These are phyloP conservation scores for Cassiopea andromeda DNA, from an alignment of 30 jellyfish, hydroid and myxozoan species.

Conservation along the genomic window DNA sequence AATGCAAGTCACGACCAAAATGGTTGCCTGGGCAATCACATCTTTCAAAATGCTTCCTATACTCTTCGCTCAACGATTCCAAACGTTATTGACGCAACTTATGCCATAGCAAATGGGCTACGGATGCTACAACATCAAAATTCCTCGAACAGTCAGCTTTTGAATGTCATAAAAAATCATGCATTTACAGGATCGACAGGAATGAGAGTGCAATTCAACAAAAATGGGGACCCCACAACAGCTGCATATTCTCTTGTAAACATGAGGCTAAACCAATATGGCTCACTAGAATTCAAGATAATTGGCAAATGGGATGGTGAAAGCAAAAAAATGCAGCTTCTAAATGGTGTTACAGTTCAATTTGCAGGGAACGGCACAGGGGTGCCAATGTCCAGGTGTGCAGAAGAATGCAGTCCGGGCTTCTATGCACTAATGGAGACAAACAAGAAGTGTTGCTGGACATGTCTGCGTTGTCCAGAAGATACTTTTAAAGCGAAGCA, in stretches of 20 bases:
- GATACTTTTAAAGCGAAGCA: constrained; percentile 44
- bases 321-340: constrained; percentile 28
- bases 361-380: constrained; percentile 39
- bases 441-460: constrained; percentile 74
- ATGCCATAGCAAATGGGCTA: constrained; percentile 71
- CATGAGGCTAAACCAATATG: constrained; percentile 22
- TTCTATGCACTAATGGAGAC: constrained; percentile 46
- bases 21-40: neutral
- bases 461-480: constrained; percentile 69
- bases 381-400: constrained; percentile 66
- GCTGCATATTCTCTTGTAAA: constrained; percentile 70
- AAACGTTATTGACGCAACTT: constrained; percentile 67
- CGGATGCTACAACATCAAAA: constrained; percentile 8
- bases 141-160: constrained; percentile 7
- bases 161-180: constrained; percentile 31
- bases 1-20: neutral
- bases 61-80: constrained; percentile 43
- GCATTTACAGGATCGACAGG: constrained; percentile 57
- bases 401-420: constrained; percentile 73
- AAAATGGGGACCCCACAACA: constrained; percentile 64
- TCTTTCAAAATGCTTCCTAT: neutral
- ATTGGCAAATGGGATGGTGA: constrained; percentile 63
- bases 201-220: constrained; percentile 42
- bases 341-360: neutral
- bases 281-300: constrained; percentile 23